Conservation (phyloP, 2,113 vertebrate genomes). For the Antennarius striatus region DNA sequence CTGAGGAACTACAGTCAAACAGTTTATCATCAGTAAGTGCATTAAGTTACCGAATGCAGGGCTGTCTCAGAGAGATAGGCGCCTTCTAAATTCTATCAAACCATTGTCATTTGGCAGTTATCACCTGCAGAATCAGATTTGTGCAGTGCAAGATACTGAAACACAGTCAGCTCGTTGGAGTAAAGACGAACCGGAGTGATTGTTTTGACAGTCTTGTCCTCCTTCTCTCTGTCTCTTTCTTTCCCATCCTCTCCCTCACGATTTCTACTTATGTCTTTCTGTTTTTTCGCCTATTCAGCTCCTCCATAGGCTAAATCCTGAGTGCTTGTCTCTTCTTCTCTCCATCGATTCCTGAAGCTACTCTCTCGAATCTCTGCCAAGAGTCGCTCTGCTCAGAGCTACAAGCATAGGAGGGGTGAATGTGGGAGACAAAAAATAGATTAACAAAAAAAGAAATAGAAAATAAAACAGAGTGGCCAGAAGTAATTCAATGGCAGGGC, state of each 20-base stretch:
- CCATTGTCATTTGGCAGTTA: neutral
- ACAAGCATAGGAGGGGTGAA: neutral
- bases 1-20: neutral
- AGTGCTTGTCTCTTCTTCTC: constrained; percentile 26
- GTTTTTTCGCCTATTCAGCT: constrained; percentile 38
- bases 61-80: too few relatives aligned
- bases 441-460: neutral
- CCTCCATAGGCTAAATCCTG: constrained; percentile 57
- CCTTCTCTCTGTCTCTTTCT: constrained; percentile 21
- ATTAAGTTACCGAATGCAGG: neutral
- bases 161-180: constrained; percentile 22
- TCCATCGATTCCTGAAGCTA: constrained; percentile 46
- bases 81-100: neutral
- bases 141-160: neutral
- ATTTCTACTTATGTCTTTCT: constrained; percentile 24
- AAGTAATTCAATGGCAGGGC: neutral
- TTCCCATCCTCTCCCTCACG: constrained; percentile 31
- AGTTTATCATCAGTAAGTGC: neutral
- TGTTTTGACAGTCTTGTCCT: constrained; percentile 24
- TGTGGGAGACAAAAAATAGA: neutral
- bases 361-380: constrained; percentile 49
- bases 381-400: constrained; percentile 33
- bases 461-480: neutral
- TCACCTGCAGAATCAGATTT: constrained; percentile 14
- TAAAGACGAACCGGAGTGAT: constrained; percentile 17